Base-by-base conservation (phyloP, 2,113 vertebrate species). In the Callithrix jacchus region DNA sequence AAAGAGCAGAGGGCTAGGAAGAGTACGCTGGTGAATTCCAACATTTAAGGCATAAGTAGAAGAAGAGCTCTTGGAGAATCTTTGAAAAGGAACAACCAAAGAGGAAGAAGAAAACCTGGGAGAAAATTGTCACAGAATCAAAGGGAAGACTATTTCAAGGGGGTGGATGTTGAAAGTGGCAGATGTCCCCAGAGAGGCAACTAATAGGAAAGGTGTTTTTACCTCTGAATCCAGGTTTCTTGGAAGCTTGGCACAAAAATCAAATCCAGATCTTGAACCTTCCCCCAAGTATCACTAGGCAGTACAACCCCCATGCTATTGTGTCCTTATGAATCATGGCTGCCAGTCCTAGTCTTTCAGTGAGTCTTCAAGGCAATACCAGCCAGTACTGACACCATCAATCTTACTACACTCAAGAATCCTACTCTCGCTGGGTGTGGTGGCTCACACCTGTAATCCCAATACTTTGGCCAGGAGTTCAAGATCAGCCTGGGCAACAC, bases 41-140 rank as follows among this genome's bases (percentile, higher is more conserved):
- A 5, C 66, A 47, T 30, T 92, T 82, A 90, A 89, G 40, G 9
- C 68, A 30, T 12, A 83, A 93, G 52, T 5, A 52, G 20, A 91
- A 70, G 42, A 87, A 49, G 49, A 87, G 30, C 35, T 49, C 13
- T 74, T 81, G 37, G 45, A 95, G 30, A 71, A 79, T 73, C 66
- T 61, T 85, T 76, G 87, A 30, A 92, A 92, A 82, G 56, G 6
- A 86, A 61, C 23, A 90, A 42, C 42, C 30, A 77, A 8, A 77
- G 80, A 94, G n/a, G 80, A 86, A 76, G 66, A 89, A 82, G 40
- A 94, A 76, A 96, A 88, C 70, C n/a, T 84, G 8, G 45, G 45
- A 58, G 58, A 79, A 61, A n/a, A 61, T 87, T 79, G 37, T 88
- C 52, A 68, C 5, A 61, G 71, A 64, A 42, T 42, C 47, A 52